These are phyloP conservation scores for Parnassius orleans DNA, from an alignment of 2,888 invertebrate species.

Conservation along the genomic window DNA sequence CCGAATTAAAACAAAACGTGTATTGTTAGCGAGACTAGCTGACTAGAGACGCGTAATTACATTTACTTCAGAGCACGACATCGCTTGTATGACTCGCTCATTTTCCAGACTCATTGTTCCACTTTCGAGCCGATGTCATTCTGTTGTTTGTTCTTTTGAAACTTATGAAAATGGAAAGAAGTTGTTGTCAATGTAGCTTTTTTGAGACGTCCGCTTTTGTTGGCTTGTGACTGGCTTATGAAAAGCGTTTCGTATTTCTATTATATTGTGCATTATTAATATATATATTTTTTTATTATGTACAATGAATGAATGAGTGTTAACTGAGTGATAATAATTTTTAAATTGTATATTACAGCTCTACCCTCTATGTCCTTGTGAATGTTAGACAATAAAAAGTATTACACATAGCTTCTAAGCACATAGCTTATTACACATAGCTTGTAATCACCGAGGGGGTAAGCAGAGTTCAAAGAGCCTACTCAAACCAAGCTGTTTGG, in stretches of 20 bases:
- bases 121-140: slow-evolving; percentile 11
- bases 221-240: neutral
- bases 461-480: too few relatives aligned
- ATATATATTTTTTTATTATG: too few relatives aligned
- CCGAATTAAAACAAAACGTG: slow-evolving; percentile 55
- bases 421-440: too few relatives aligned
- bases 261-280: neutral
- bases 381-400: too few relatives aligned
- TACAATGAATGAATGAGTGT: too few relatives aligned
- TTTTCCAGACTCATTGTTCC: slow-evolving; percentile 13
- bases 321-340: too few relatives aligned
- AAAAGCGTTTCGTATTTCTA: neutral
- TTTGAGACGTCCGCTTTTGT: slow-evolving; percentile 5
- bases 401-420: too few relatives aligned
- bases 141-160: slow-evolving; percentile 9
- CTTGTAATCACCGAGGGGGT: too few relatives aligned
- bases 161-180: slow-evolving; percentile 6
- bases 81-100: slow-evolving; percentile 16
- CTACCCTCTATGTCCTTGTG: too few relatives aligned
- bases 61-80: slow-evolving; percentile 15
- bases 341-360: too few relatives aligned
- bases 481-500: too few relatives aligned
- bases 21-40: slow-evolving; percentile 37
- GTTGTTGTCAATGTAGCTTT: slow-evolving; percentile 2
- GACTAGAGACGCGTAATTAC: slow-evolving; percentile 22